Base-by-base conservation (phyloP, 2,797 vertebrate genomes). In the Acestrorhynchus altus region DNA sequence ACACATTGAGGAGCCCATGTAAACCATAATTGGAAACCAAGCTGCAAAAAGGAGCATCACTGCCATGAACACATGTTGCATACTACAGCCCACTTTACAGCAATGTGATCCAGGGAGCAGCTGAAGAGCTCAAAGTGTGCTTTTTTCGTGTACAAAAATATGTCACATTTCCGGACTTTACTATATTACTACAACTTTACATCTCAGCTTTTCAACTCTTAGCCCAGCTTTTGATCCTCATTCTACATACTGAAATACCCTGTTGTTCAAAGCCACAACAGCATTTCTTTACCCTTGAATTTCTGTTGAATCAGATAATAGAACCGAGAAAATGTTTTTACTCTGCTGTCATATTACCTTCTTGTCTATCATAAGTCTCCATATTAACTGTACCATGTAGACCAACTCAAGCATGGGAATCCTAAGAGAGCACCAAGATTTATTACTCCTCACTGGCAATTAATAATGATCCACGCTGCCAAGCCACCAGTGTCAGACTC, bases 371-470 rank as follows among this genome's bases (percentile, higher is more conserved):
- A 84, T 74, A 67, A 74, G 83, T 83, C 85, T 86, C 56, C 20
- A 84, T 90, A 92, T 92, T 86, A 85, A 89, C 85, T 88, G 87
- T 81, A 86, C 87, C 92, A 88, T 89, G 86, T 90, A 90, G 87
- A 89, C 83, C 79, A 86, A 88, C 86, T 84, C 74, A 86, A 89
- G 85, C 86, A 82, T 78, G 84, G 80, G 83, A 92, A 90, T 90
- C 85, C 91, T 91, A 85, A 65, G 77, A 87, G 88, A 90, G 67
- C 83, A 66, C n/a, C 26, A 89, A 93, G 90, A 93, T 92, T 89
- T 91, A 93, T 93, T 88, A 91, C 91, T 84, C 84, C 87, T 86
- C 52, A 71, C 81, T 78, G 86, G 85, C 88, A 92, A 93, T 93
- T 93, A 92, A 92, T 92, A 92, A 91, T 80, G 87, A 87, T 86